Evolutionary conservation across 2,888 invertebrate species (phyloP).

Genomic region (Nomada hirtipes): DNA sequence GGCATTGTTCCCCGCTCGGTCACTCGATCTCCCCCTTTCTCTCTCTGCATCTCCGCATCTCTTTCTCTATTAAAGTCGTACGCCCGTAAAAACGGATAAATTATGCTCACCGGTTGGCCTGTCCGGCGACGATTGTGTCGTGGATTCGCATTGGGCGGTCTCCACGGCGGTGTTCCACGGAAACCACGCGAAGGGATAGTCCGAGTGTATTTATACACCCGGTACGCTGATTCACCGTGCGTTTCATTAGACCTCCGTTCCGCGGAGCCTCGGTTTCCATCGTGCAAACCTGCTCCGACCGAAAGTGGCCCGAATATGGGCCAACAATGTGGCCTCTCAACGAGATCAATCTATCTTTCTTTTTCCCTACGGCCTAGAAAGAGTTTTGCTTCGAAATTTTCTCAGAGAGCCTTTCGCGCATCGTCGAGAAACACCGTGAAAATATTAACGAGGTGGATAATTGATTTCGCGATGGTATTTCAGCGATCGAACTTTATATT

Average conservation of each 20-base stretch:
- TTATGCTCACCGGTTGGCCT: conserved; percentile 40
- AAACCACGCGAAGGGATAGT: conserved; percentile 56
- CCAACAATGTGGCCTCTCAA: conserved; percentile 39
- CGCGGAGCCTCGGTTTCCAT: conserved; percentile 17
- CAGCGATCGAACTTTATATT: too few relatives aligned
- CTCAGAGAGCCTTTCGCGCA: too few relatives aligned
- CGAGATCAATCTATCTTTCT: background rate
- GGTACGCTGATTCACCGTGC: conserved; percentile 69
- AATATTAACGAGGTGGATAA: too few relatives aligned
- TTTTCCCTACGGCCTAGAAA: background rate
- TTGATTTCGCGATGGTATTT: too few relatives aligned
- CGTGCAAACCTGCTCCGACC: conserved; percentile 28
- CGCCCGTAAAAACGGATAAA: conserved; percentile 55
- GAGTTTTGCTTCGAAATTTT: background rate
- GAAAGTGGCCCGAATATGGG: conserved; percentile 51
- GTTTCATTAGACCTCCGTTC: conserved; percentile 55
- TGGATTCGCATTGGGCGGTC: conserved; percentile 59
- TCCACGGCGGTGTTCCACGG: conserved; percentile 39
- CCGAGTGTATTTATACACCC: conserved; percentile 73
- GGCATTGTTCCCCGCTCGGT: conserved; percentile 34
- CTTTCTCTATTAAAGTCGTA: background rate
- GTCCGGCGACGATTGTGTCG: conserved; percentile 56
- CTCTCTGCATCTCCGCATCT: background rate
- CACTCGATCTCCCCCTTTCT: background rate
- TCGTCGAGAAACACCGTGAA: too few relatives aligned